phyloP scores from a whole-genome alignment of 1,140 invertebrate genomes.

The Anastatus disparis region DNA sequence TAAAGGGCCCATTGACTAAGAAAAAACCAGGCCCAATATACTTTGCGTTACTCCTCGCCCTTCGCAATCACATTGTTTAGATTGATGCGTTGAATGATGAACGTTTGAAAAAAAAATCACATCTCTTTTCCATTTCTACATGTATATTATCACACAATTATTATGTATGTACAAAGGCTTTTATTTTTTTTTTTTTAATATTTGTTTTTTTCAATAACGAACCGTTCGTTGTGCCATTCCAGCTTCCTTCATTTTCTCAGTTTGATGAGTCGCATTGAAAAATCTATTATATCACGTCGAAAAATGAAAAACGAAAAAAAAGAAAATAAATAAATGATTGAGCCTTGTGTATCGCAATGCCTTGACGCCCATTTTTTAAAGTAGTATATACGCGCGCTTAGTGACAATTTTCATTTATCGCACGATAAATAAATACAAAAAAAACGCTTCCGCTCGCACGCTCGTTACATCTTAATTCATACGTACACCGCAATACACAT shows the following conservation, averaged over 20 bases:
- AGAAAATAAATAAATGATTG: not conserved
- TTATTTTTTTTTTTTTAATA: too few relatives aligned
- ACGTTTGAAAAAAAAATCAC: not conserved
- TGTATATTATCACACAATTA: slow-evolving; percentile 13
- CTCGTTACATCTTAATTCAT: not conserved
- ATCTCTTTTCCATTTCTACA: not conserved
- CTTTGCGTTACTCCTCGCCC: too few relatives aligned
- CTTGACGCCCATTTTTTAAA: too few relatives aligned
- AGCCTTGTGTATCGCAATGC: not conserved
- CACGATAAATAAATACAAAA: not conserved
- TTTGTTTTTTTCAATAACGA: too few relatives aligned
- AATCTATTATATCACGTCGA: not conserved
- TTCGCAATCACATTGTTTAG: not conserved
- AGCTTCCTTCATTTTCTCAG: not conserved
- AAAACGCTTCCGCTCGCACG: slow-evolving; percentile 27
- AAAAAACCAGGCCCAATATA: too few relatives aligned
- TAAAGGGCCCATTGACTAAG: too few relatives aligned
- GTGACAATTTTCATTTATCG: too few relatives aligned
- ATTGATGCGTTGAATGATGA: not conserved
- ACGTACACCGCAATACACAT: not conserved
- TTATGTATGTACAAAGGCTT: slow-evolving; percentile 37
- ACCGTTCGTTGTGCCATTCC: slow-evolving; percentile 11
- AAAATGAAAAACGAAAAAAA: slow-evolving; percentile 5
- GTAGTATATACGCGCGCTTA: not conserved
- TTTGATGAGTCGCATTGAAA: too few relatives aligned